Base-by-base conservation (phyloP, 1,140 invertebrate genomes). In the Pararge aegeria region DNA sequence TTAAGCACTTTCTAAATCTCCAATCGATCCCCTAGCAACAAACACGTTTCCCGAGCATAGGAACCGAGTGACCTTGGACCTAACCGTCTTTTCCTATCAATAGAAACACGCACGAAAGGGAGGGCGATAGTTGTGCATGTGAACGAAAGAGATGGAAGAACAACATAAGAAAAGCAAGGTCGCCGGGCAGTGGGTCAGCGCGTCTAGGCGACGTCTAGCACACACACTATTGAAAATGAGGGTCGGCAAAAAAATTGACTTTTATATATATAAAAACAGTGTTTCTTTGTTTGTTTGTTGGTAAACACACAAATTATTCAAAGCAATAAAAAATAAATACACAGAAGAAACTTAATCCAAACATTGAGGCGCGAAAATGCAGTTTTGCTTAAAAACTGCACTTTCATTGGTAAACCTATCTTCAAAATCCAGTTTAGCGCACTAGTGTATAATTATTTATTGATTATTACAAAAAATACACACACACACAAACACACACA, bases 151-250 rank as follows among this genome's bases (percentile, higher is more conserved):
- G 83, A 86, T 56, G 70, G 62, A 61, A 68, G 57, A 79, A 84
- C 58, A 86, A 86, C 85, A 83, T 83, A 88, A 88, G 85, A 88
- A 83, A 81, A 52, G 69, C 78, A 82, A 87, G 80, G 85, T 80
- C 80, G 74, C 61, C 78, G 81, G 83, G 62, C 81, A 85, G 73
- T 86, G 77, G 83, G 83, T 86, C 83, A 88, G 59, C 59, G 44
- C 67, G 85, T 88, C 85, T 88, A 88, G 85, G 71, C 80, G 68
- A 51, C 73, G 85, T 88, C 85, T 88, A 87, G 78, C 57, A 79
- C 78, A 53, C 84, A 86, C 85, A 88, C 85, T 71, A 69, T 46
- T 60, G 56, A 54, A 61, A 18, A 30, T 68, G 79, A 83, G 27
- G 21, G 80, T 55, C 61, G 55, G 75, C 70, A 78, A 37, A 67